Evolutionary conservation across 2,888 invertebrate genomes (phyloP), one percentile per base, ranked within the genome.

Genomic region (Lottia gigantea): DNA sequence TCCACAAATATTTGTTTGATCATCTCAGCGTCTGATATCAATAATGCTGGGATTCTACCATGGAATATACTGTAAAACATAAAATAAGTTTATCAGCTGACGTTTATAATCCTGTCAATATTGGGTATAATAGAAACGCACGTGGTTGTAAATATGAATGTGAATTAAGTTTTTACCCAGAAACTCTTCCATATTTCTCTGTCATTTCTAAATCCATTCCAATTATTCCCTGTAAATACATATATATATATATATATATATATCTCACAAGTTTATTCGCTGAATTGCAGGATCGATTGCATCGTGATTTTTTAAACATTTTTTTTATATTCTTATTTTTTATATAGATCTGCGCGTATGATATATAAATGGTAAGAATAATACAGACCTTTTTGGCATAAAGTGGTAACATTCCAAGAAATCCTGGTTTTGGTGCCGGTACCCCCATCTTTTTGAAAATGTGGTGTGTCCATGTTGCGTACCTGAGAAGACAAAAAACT

Each of bases 11-110:
- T 75, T 49, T 78, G 71, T 66, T 75, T 74, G 7, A 81, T 71
- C 68, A 80, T 74, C 4, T 78, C 79, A 6, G 79, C 75, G 64
- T 79, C 80, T 14, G 76, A 64, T 0, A 80, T 70, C 31, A 76
- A 31, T 7, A 81, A 49, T 4, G 66, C 19, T 2, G 80, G 76
- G 15, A 49, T 23, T 40, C 76, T 74, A 12, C 78, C 79, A 15
- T 71, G 69, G 66, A 68, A 81, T 2, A 67, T 64, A 25, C 77
- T 71, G 67, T 23, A 70, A 66, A 16, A 62, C 19, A 49, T n/a
- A 19, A 2, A 14, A 46, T 12, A 25, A 19, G 26, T 19, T 40
- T 8, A 40, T 40, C 11, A 40, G 40, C 40, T 40, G 40, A 11
- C 40, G 40, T 1, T 40, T 40, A 40, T 6, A 11, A 40, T 8